Evolutionary conservation across 2,888 invertebrate genomes (phyloP), one percentile per base, ranked within the genome.

Genomic region (Philaethria dido): DNA sequence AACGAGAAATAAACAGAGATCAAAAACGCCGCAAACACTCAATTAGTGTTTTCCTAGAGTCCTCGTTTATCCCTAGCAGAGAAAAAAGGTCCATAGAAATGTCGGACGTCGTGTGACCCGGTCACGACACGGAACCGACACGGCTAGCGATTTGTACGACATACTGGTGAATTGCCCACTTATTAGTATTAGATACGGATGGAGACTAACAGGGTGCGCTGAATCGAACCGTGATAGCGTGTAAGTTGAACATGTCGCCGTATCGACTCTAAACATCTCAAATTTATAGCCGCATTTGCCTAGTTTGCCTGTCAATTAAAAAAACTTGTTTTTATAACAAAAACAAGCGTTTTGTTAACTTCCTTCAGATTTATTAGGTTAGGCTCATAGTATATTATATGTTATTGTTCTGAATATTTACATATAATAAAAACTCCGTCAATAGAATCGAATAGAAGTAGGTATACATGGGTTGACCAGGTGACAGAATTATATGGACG

Each of bases 71-170:
- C 70, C 62, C 71, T 64, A 52, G 62, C 66, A 44, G 65, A 71
- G 47, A 65, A 72, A 72, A 74, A 71, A 70, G 60, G 18, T 54
- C 64, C 62, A 69, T 70, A 63, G 72, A 71, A 63, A 80, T 77
- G 79, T 83, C 83, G 82, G 81, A 78, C 83, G 77, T 78, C 72
- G 69, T 64, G 72, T 86, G 87, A 87, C 89, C 87, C 75, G 88
- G 88, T 90, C 85, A 88, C 77, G 75, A 80, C 79, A 80, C 88
- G 89, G 90, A 90, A 81, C 87, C 78, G 75, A 75, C 73, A 66
- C 68, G 77, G 61, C 70, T 65, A 54, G 33, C 69, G 71, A 66
- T 70, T 71, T 72, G 62, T 64, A 71, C 71, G 66, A 62, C 70
- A 68, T 66, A 69, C 66, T 69, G 62, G 65, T 50, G 66, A 63